Base-by-base conservation (phyloP, 2,888 invertebrate species). In the Limnephilus rhombicus region DNA sequence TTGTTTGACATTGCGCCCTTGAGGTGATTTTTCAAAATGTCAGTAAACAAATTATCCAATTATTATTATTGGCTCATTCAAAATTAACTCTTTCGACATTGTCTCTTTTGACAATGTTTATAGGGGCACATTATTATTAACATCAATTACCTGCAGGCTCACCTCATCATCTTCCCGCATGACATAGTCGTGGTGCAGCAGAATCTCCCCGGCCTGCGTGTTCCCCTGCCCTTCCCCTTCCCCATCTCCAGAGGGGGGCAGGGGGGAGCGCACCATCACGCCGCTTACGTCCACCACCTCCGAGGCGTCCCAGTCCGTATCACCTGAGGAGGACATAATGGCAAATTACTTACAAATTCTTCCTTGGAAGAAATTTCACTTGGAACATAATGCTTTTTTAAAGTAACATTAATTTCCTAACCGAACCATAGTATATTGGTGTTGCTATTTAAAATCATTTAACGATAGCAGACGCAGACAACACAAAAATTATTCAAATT, bases 281-380 rank as follows among this genome's bases (percentile, higher is more conserved):
- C 86, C 34, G 41, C 89, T 81, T 29, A 88, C 45, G 80, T 91
- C 92, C 80, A 92, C 95, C 0, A 95, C 94, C 90, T 95, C 98
- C 91, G 97, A 97, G 4, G 97, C 97, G 94, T 98, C 98, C 97
- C 98, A 98, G 94, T 98, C 98, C 24, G 97, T 96, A 94, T 98
- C 98, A 94, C 97, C 97, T 97, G 94, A 0, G 81, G 7, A 68
- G 11, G 2, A 68, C 24, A 37, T 31, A 88, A 34, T 7, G 13
- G n/a, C n/a, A 88, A 29, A 31, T 34, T 31, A 34, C 13, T 31
- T 18, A 13, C 0, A 34, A 34, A 82, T 34, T 18, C 31, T 15
- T 82, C 82, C 13, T 15, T 37, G 15, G 18, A 15, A 24, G 18
- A 15, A 24, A 12, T n/a, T 82, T 29, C 82, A 29, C 9, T n/a